Percentiles rank a stretch among this genome's conserved stretches.
These are phyloP conservation scores for Masticophis lateralis DNA, from an alignment of 2,797 vertebrate species.

Conservation along the genomic window DNA sequence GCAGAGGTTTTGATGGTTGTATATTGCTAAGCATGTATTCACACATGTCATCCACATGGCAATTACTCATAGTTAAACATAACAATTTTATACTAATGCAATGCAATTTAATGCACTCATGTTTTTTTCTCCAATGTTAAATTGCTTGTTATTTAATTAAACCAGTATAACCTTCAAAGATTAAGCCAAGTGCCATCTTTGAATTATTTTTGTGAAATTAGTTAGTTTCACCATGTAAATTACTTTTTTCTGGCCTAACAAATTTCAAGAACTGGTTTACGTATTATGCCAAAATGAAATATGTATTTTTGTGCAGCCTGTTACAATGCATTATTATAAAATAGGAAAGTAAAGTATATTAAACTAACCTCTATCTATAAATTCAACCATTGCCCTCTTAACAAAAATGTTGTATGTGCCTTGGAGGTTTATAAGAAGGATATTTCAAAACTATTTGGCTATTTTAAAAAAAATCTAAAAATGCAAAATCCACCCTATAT, in stretches of 20 bases:
- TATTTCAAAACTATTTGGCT: not conserved
- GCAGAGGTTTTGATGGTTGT: not conserved
- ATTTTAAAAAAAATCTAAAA: not conserved
- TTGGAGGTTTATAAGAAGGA: not conserved
- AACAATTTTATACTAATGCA: not conserved
- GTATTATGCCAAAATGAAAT: not conserved
- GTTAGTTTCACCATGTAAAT: not conserved
- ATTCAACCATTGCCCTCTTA: not conserved
- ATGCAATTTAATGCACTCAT: not conserved
- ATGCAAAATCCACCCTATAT: not conserved
- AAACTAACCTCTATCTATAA: not conserved
- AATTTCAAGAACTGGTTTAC: not conserved
- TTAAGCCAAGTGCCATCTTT: not conserved
- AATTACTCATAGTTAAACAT: not conserved
- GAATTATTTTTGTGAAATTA: not conserved
- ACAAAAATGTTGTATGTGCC: not conserved
- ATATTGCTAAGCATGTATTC: slow-evolving; percentile 22
- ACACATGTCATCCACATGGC: slow-evolving; percentile 35
- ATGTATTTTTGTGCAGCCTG: not conserved
- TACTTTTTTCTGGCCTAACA: not conserved
- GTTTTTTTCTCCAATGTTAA: not conserved
- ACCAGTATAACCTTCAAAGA: not conserved
- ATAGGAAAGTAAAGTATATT: not conserved
- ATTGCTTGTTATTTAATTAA: not conserved
- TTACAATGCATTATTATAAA: not conserved